A percentile compares a stretch with the other conserved stretches of the same genome.
Evolutionary conservation across 2,888 invertebrate genomes (phyloP).

Genomic region (Acanthosepion pharaonis): DNA sequence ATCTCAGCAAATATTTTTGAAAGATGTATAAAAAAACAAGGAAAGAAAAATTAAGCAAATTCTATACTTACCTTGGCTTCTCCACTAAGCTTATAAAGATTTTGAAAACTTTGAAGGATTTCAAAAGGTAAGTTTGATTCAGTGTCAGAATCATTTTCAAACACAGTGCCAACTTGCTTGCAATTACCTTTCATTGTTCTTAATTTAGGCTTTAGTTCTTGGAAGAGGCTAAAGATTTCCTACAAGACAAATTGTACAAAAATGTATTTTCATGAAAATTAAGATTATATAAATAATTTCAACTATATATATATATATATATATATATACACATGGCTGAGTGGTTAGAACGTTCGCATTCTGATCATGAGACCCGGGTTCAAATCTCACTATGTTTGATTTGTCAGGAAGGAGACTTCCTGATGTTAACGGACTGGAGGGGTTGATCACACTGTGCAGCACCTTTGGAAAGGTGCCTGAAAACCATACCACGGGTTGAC

Average conservation of each 20-base stretch:
- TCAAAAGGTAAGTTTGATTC: constrained; percentile 49
- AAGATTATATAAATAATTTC: too few relatives aligned
- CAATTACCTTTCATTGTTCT: constrained; percentile 50
- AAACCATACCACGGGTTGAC: too few relatives aligned
- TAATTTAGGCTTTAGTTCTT: constrained; percentile 61
- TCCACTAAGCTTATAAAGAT: constrained; percentile 62
- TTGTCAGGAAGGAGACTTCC: too few relatives aligned
- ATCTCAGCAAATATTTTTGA: too few relatives aligned
- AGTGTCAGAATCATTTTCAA: constrained; percentile 50
- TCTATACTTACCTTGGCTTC: constrained; percentile 63
- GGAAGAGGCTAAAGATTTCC: constrained; percentile 65
- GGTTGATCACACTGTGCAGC: too few relatives aligned
- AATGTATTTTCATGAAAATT: neutral
- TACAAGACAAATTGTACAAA: constrained; percentile 51
- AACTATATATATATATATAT: too few relatives aligned
- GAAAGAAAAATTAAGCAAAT: neutral
- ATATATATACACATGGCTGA: too few relatives aligned
- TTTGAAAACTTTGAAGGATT: constrained; percentile 23
- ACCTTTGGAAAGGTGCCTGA: too few relatives aligned
- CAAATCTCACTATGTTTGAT: too few relatives aligned
- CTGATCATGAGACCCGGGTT: too few relatives aligned
- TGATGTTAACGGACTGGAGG: too few relatives aligned
- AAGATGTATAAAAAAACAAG: neutral
- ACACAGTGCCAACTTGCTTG: neutral
- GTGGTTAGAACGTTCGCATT: too few relatives aligned